phyloP scores from a whole-genome alignment of 2,113 vertebrate genomes.

The Rhea pennata region DNA sequence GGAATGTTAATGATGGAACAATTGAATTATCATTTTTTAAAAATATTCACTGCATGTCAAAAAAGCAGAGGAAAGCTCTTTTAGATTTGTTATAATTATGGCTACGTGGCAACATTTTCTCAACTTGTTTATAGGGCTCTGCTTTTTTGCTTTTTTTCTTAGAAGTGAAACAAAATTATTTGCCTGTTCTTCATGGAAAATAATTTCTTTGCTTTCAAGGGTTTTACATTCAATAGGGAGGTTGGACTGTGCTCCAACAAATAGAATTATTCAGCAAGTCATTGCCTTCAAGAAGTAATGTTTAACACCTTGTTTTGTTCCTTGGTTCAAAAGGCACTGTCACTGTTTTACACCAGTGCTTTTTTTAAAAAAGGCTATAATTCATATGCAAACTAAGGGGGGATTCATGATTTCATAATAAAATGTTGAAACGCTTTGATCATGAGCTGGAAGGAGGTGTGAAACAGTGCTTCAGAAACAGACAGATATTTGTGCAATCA shows the following conservation, averaged over 20 bases:
- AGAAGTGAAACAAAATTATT: slow-evolving; percentile 9
- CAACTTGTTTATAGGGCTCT: neutral
- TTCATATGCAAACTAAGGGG: slow-evolving; percentile 84
- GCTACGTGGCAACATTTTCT: neutral
- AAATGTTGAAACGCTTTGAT: slow-evolving; percentile 82
- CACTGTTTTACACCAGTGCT: slow-evolving; percentile 63
- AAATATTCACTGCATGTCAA: neutral
- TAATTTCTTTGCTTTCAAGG: neutral
- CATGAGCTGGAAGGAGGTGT: slow-evolving; percentile 85
- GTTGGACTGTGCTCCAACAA: slow-evolving; percentile 30
- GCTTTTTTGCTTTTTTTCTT: neutral
- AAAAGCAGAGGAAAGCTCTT: neutral
- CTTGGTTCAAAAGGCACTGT: slow-evolving; percentile 79
- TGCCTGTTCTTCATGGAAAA: neutral
- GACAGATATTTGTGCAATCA: slow-evolving; percentile 98
- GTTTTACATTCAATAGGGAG: slow-evolving; percentile 51
- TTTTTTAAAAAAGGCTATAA: slow-evolving; percentile 59
- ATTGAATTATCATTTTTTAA: neutral
- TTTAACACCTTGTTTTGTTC: slow-evolving; percentile 78
- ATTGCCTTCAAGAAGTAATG: slow-evolving; percentile 69
- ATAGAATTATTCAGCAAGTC: slow-evolving; percentile 59
- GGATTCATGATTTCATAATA: slow-evolving; percentile 81
- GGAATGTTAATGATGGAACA: neutral
- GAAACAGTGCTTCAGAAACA: slow-evolving; percentile 88
- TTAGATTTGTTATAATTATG: slow-evolving; percentile 39